phyloP scores from a whole-genome alignment of 2,113 vertebrate species.

The Toxotes chatareus region DNA sequence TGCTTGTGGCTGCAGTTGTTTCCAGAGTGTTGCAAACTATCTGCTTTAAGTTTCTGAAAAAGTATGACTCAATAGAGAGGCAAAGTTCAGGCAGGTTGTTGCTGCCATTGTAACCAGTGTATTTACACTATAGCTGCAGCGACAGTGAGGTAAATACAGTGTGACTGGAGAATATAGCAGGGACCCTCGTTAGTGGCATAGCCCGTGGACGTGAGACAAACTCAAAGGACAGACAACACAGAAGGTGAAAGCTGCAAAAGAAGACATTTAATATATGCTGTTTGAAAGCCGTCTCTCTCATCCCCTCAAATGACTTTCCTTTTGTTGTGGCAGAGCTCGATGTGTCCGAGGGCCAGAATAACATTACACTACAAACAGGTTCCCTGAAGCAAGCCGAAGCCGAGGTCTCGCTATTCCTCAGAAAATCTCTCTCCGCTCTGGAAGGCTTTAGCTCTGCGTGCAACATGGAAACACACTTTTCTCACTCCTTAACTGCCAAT shows the following conservation, averaged over 20 bases:
- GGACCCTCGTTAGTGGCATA: constrained; percentile 51
- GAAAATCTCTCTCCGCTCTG: constrained; percentile 41
- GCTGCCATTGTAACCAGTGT: constrained; percentile 1
- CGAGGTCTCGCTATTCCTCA: constrained; percentile 41
- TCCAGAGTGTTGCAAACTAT: not conserved
- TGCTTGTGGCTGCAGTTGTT: not conserved
- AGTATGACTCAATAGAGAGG: constrained; percentile 12
- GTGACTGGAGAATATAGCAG: constrained; percentile 44
- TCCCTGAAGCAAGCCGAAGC: constrained; percentile 56
- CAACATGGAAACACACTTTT: constrained; percentile 26
- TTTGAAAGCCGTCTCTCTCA: constrained; percentile 62
- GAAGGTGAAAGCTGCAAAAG: constrained; percentile 53
- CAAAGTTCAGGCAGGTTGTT: not conserved
- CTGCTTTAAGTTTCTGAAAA: not conserved
- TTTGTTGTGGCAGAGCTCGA: constrained; percentile 63
- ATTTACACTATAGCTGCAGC: constrained; percentile 19
- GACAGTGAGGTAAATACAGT: constrained; percentile 46
- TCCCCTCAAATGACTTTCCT: constrained; percentile 34
- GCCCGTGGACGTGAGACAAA: constrained; percentile 49
- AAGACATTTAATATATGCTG: constrained; percentile 68
- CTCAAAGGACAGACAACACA: constrained; percentile 52
- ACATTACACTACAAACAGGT: constrained; percentile 66
- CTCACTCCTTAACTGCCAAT: constrained; percentile 29
- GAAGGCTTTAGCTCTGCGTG: constrained; percentile 33
- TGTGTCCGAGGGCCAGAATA: constrained; percentile 62